These are phyloP conservation scores for Tinamus guttatus DNA, from an alignment of 2,113 vertebrate genomes.

Conservation along the genomic window DNA sequence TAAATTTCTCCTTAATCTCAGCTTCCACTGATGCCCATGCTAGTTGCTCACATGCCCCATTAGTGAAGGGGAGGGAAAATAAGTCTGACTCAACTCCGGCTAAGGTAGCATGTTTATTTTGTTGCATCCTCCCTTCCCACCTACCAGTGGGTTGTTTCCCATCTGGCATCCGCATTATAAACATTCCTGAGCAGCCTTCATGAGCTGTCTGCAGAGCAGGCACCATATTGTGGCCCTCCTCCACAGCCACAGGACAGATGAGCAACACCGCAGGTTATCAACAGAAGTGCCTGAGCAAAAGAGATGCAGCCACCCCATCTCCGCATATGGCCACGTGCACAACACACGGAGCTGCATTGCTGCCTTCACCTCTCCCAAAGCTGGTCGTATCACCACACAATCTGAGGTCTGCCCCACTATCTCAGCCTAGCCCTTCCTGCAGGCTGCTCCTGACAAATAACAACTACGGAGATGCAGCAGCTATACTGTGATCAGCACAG, in stretches of 20 bases:
- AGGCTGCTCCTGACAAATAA: background rate
- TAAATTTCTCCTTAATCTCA: background rate
- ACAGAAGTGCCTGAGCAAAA: background rate
- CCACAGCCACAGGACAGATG: too few species aligned
- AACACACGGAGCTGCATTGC: background rate
- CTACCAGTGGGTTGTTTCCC: background rate
- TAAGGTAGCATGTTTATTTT: background rate
- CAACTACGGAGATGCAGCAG: too few species aligned
- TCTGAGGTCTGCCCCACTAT: background rate
- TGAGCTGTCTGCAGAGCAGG: background rate
- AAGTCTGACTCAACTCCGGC: background rate
- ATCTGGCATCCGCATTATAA: background rate
- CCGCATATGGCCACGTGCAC: background rate
- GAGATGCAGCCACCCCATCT: background rate
- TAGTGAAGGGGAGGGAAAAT: background rate
- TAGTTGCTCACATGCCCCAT: fast-evolving
- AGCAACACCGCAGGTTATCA: too few species aligned
- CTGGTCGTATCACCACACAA: background rate
- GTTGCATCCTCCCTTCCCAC: background rate
- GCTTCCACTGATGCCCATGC: background rate
- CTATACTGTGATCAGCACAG: too few species aligned
- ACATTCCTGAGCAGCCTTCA: background rate
- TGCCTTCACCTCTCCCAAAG: background rate
- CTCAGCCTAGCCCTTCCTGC: background rate
- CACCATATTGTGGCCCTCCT: too few species aligned